These are phyloP conservation scores for Asarcornis scutulata DNA, from an alignment of 2,113 vertebrate genomes.

Conservation along the genomic window DNA sequence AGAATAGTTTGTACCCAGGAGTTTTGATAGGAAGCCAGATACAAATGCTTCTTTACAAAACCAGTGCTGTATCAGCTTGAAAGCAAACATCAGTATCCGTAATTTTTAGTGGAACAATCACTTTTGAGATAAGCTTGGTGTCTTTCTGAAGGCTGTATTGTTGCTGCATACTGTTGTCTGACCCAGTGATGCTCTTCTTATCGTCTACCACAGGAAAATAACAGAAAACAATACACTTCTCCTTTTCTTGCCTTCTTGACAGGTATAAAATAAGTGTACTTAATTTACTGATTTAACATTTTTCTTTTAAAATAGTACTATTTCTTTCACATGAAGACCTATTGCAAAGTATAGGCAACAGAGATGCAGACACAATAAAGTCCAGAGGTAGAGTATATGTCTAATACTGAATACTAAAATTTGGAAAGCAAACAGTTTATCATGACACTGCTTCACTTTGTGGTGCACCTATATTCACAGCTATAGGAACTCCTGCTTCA, in stretches of 20 bases:
- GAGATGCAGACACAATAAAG: not conserved
- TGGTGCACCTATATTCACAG: not conserved
- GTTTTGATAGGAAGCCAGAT: not conserved
- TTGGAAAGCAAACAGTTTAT: not conserved
- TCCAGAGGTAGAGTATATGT: not conserved
- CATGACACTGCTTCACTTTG: not conserved
- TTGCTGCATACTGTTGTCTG: not conserved
- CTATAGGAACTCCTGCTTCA: fast-evolving
- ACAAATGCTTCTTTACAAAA: not conserved
- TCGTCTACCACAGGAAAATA: not conserved
- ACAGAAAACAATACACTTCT: not conserved
- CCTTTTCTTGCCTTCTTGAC: not conserved
- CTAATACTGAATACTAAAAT: not conserved
- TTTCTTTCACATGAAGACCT: not conserved
- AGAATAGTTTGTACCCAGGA: not conserved
- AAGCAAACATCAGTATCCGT: not conserved
- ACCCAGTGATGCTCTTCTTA: not conserved
- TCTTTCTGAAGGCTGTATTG: not conserved
- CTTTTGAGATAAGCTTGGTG: not conserved
- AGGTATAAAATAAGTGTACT: not conserved
- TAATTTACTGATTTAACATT: not conserved
- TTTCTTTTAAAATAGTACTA: not conserved
- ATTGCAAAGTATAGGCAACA: fast-evolving
- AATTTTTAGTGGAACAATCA: not conserved
- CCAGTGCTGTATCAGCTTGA: not conserved